Base-by-base conservation (phyloP, 2,113 vertebrate species). In the Notarius quadriscutis region DNA sequence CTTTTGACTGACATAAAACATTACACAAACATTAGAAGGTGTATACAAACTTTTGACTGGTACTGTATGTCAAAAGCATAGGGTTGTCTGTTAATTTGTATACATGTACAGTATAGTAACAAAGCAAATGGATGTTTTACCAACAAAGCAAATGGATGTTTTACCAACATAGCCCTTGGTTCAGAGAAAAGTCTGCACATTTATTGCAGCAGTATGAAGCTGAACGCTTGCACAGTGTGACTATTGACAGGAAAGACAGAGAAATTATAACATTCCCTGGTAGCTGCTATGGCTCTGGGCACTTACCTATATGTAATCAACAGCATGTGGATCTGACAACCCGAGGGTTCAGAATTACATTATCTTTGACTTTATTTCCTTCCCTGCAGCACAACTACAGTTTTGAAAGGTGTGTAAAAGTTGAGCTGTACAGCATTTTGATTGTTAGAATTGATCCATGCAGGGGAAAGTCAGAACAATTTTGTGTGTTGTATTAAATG, bases 361-460 rank as follows among this genome's bases (percentile, higher is more conserved):
- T 77, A 78, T 86, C 72, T 85, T 85, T 89, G 82, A 89, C 81
- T 86, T 87, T 81, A 17, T 78, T 84, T 81, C 57, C 55, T 87
- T 84, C 48, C 63, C 65, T 82, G 25, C 48, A 50, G 58, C 27
- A 82, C 77, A 87, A 87, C 83, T 75, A 65, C 83, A 84, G 48
- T 69, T 78, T 75, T 62, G 34, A 82, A 82, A 53, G 14, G n/a
- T 50, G 41, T 51, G 1, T 17, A 14, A 79, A 18, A 55, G 57
- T 74, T 20, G 11, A 34, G 53, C 41, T 41, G 41, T 41, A 41
- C 84, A 67, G 50, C 48, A 57, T 6, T 62, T 11, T 67, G 60
- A 78, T 10, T 14, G 17, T 75, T 63, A 65, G 25, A 86, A 15
- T 15, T 53, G 10, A 67, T 55, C 48, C n/a, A 55, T 20, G 53